Evolutionary conservation across 2,888 invertebrate genomes (phyloP), one percentile per base, ranked within the genome.

Genomic region (Sicus ferrugineus): DNA sequence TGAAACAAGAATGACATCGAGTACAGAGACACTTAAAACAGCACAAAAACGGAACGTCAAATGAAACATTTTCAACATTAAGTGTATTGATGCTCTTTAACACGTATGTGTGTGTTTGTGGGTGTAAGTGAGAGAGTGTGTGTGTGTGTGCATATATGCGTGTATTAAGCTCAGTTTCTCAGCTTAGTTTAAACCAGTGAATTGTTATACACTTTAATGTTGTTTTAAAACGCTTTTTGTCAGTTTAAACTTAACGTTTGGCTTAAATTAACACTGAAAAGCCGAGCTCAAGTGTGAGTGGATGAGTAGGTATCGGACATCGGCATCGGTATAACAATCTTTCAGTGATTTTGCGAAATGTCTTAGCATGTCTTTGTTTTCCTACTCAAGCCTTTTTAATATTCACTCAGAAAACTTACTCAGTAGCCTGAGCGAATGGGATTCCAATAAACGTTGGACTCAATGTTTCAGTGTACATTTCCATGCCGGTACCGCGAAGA

Each of bases 391-490:
- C 52, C 50, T 66, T 70, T 67, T 9, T 23, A 56, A 59, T 16
- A 16, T 54, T 52, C 63, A 42, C 52, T 48, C 48, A 42, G 54
- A 62, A 77, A 88, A 95, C 97, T 95, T 94, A 98, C 98, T 98
- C 97, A 87, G 98, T 95, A 83, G 97, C 98, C 88, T 95, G 92
- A 86, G 94, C 95, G 91, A 98, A 98, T 84, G 94, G 95, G 93
- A 98, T 95, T 88, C 96, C 96, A 88, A 96, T 94, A 91, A 98
- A 98, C 81, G 97, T 94, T 79, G 94, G 93, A 88, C 98, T 98
- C 88, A 98, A 90, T 83, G 95, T 96, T 89, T 98, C 97, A 84
- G 98, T 98, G 90, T 98, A 98, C 97, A 98, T 97, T 92, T 98
- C 98, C 97, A 98, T 98, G 84, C 98, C 98, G 82, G 98, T 98